Evolutionary conservation across 1,140 invertebrate species (phyloP).

Genomic region (Heliconius eleuchia): DNA sequence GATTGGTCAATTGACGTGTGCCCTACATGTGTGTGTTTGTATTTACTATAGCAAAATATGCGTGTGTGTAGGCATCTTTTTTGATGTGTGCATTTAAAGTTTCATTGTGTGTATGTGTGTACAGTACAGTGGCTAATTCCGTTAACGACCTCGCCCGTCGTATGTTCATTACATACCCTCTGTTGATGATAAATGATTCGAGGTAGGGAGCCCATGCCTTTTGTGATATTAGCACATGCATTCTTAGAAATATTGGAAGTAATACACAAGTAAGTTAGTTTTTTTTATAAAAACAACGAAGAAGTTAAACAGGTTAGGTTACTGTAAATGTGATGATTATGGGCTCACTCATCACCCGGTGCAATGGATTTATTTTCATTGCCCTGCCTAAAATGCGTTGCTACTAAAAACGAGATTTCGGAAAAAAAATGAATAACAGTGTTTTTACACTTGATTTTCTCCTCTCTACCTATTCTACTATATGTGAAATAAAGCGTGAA

Average conservation of each 20-base stretch:
- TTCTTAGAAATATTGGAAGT: not conserved
- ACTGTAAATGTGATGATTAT: too few relatives aligned
- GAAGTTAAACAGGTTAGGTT: too few relatives aligned
- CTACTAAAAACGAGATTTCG: not conserved
- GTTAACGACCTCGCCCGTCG: slow-evolving; percentile 33
- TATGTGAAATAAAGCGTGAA: too few relatives aligned
- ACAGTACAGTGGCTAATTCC: slow-evolving; percentile 36
- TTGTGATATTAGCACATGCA: not conserved
- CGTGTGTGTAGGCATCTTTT: not conserved
- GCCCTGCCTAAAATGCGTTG: not conserved
- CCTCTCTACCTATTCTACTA: too few relatives aligned
- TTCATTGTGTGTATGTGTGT: slow-evolving; percentile 9
- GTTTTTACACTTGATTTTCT: too few relatives aligned
- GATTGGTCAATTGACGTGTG: slow-evolving; percentile 27
- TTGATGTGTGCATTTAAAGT: not conserved
- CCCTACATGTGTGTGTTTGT: slow-evolving; percentile 18
- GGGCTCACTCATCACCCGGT: too few relatives aligned
- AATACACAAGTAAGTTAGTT: not conserved
- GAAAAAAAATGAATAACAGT: too few relatives aligned
- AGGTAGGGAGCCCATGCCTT: slow-evolving; percentile 22
- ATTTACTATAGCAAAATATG: not conserved
- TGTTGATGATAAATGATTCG: slow-evolving; percentile 31
- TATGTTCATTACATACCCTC: slow-evolving; percentile 32
- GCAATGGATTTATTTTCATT: not conserved
- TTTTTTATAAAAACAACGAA: not conserved